Percentiles rank a stretch among this genome's conserved stretches.
phyloP scores from a whole-genome alignment of 2,888 invertebrate genomes.

The Stenodera caucasica region DNA sequence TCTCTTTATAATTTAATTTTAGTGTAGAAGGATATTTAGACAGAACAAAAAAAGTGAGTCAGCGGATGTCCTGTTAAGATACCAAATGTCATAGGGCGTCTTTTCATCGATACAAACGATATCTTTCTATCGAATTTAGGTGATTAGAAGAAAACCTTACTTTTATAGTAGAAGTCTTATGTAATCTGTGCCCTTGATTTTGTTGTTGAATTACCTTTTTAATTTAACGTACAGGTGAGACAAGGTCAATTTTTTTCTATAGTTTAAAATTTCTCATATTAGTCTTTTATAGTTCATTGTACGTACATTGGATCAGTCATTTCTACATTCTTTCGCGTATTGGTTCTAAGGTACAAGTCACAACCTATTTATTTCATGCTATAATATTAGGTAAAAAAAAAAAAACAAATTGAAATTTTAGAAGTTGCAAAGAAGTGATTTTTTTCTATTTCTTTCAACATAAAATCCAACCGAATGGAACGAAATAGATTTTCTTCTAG shows the following conservation, averaged over 20 bases:
- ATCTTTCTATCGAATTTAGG: not conserved
- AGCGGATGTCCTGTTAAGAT: conserved; percentile 25
- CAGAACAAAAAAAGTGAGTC: conserved; percentile 21
- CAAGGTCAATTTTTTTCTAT: not conserved
- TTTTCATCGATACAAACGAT: not conserved
- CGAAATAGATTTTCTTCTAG: not conserved
- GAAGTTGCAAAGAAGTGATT: not conserved
- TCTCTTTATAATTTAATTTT: not conserved
- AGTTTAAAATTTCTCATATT: not conserved
- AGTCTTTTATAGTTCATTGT: not conserved
- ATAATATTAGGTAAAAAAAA: not conserved
- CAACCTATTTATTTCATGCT: conserved; percentile 23
- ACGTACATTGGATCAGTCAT: not conserved
- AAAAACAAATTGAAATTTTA: conserved; percentile 5
- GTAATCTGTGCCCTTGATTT: not conserved
- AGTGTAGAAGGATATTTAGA: not conserved
- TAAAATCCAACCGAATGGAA: not conserved
- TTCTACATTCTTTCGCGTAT: conserved; percentile 22
- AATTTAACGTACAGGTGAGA: too few species aligned
- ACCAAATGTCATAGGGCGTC: conserved; percentile 3
- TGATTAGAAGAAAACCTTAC: conserved; percentile 2
- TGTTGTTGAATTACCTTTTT: not conserved
- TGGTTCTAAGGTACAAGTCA: conserved; percentile 19
- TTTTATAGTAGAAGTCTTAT: not conserved
- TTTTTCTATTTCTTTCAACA: not conserved